Base-by-base conservation (phyloP, 1,140 invertebrate species). In the Eupristina koningsbergeri region DNA sequence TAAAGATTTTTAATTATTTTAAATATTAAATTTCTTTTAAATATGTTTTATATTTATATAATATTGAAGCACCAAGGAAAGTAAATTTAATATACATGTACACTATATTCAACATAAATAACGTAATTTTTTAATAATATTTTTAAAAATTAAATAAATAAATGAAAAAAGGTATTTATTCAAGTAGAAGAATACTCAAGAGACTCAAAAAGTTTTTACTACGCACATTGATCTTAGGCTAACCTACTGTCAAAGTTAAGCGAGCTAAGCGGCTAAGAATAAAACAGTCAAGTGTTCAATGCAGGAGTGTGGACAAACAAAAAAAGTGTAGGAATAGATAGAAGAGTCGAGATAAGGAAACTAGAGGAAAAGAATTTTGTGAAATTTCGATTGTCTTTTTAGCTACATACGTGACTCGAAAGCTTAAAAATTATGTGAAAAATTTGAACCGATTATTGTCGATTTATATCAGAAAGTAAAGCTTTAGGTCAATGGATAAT, bases 361-460 rank as follows among this genome's bases (percentile, higher is more conserved):
- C 26, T 13, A 74, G 71, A 74, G 45, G 71, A 6, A 80, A 80
- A 71, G 47, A 80, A 71, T 80, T 53, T 64, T 41, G 63, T 63
- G 61, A 41, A 69, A 63, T 67, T 80, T 26, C 63, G 78, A 80
- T 80, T 80, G 63, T 79, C 29, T 79, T 29, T 76, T 76, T 76
- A 22, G 11, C 47, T 29, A 34, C 19, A 39, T 63, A 45, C 63
- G 77, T 79, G 77, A 79, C 77, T 79, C 34, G 69, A 61, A 34
- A 34, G 31, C 69, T 81, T 61, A 71, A 26, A 50, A 74, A 63
- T 81, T 81, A 74, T 63, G 50, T 73, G 69, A 39, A 13, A 81
- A 81, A 75, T 76, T 75, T 31, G 39, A 75, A 29, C 34, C 74
- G n/a, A 73, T 81, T 75, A 74, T 61, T 36, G 36, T 26, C 76